Conservation (phyloP, 2,888 invertebrate genomes). For the Megamerina dolium region DNA sequence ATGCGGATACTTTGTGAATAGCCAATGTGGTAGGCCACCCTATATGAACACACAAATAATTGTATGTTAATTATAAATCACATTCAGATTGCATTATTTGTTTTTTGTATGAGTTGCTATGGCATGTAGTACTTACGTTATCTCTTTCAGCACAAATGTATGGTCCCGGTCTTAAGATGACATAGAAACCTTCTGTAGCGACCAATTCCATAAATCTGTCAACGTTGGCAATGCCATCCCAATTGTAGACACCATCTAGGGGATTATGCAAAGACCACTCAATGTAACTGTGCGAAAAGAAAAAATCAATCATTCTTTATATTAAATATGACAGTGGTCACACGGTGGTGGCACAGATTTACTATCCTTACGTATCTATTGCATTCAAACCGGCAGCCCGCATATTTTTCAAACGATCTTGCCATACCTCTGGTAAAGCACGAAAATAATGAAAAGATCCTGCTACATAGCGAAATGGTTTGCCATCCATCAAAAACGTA, state of each 20-base stretch:
- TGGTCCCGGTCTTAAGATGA: slow-evolving; percentile 79
- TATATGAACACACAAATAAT: slow-evolving; percentile 40
- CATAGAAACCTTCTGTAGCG: slow-evolving; percentile 70
- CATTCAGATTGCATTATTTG: too few relatives aligned
- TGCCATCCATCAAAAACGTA: slow-evolving; percentile 65
- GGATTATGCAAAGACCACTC: slow-evolving; percentile 88
- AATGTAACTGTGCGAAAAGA: slow-evolving; percentile 59
- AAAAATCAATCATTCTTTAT: not conserved
- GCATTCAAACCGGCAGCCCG: slow-evolving; percentile 80
- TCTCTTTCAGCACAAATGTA: slow-evolving; percentile 92
- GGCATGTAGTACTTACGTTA: slow-evolving; percentile 52
- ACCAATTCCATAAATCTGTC: slow-evolving; percentile 66
- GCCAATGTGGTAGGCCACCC: slow-evolving; percentile 77
- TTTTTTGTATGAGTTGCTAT: too few relatives aligned
- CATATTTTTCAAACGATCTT: slow-evolving; percentile 67
- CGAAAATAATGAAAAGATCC: slow-evolving; percentile 85
- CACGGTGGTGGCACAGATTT: not conserved
- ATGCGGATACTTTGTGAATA: slow-evolving; percentile 54
- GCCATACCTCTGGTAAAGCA: slow-evolving; percentile 72
- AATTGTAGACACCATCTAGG: slow-evolving; percentile 60
- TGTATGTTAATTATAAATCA: not conserved
- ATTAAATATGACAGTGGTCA: not conserved
- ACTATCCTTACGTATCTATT: slow-evolving; percentile 68
- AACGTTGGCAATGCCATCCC: slow-evolving; percentile 62
- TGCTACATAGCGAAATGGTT: slow-evolving; percentile 64